These are phyloP conservation scores for Nestor notabilis DNA, from an alignment of 2,113 vertebrate genomes.

Conservation along the genomic window DNA sequence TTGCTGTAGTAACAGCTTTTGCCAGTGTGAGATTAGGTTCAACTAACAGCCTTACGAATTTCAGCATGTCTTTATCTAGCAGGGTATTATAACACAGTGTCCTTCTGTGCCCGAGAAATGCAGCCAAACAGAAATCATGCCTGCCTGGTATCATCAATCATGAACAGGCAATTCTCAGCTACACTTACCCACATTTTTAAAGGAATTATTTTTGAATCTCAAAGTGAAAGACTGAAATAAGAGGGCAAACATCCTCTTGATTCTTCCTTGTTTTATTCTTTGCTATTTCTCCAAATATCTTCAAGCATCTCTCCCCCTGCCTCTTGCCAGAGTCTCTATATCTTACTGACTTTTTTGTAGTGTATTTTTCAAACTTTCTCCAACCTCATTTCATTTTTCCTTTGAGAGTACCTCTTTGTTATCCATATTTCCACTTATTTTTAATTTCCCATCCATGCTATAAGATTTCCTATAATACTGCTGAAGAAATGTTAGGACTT, in stretches of 20 bases:
- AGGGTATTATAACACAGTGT: neutral
- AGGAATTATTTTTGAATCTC: neutral
- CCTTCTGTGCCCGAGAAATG: neutral
- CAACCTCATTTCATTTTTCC: neutral
- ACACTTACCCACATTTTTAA: neutral
- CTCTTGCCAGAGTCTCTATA: neutral
- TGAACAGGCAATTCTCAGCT: neutral
- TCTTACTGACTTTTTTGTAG: neutral
- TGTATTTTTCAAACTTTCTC: neutral
- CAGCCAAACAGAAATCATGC: neutral
- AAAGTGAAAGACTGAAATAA: neutral
- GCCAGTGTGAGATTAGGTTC: constrained; percentile 54
- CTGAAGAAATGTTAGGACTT: neutral
- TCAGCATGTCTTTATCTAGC: neutral
- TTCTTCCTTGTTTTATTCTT: neutral
- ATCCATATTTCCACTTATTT: neutral
- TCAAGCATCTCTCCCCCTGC: neutral
- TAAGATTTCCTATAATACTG: neutral
- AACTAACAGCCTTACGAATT: constrained; percentile 41
- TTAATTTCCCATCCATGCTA: neutral
- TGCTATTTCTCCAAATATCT: neutral
- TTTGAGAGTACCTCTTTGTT: neutral
- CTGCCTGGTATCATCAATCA: neutral
- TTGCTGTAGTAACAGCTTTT: constrained; percentile 68
- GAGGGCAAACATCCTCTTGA: neutral